phyloP scores from a whole-genome alignment of 2,797 vertebrate genomes.

The Rhabdomys pumilio region DNA sequence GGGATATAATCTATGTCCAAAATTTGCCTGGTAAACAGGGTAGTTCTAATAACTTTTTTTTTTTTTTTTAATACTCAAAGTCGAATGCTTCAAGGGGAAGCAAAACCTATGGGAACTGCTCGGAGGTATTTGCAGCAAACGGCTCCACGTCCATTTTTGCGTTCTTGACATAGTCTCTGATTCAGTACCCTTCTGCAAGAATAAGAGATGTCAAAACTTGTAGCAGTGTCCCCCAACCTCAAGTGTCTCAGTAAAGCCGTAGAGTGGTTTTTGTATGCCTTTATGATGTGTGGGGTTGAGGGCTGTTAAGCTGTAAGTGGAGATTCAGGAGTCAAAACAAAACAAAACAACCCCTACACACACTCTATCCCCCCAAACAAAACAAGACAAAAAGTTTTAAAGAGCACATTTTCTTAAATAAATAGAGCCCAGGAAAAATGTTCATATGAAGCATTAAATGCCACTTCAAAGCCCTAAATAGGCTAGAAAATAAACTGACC shows the following conservation, averaged over 20 bases:
- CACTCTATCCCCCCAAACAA: not conserved
- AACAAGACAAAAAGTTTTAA: not conserved
- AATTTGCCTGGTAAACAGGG: conserved; percentile 82
- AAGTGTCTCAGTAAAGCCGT: conserved; percentile 13
- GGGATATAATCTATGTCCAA: conserved; percentile 87
- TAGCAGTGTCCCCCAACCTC: not conserved
- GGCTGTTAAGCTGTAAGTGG: not conserved
- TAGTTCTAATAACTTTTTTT: conserved; percentile 45
- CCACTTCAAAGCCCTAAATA: conserved; percentile 73
- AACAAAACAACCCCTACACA: not conserved
- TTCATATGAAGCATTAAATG: conserved; percentile 27
- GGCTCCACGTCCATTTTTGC: not conserved
- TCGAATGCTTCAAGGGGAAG: conserved; percentile 65
- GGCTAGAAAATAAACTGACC: conserved; percentile 64
- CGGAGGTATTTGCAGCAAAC: not conserved
- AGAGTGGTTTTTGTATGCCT: conserved; percentile 33
- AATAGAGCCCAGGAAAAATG: conserved; percentile 38
- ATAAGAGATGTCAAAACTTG: conserved; percentile 11
- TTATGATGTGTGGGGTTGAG: not conserved
- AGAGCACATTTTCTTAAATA: conserved; percentile 74
- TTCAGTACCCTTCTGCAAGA: conserved; percentile 40
- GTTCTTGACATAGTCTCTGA: not conserved
- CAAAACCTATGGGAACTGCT: conserved; percentile 42
- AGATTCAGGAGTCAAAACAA: not conserved
- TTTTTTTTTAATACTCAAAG: conserved; percentile 34